These are phyloP conservation scores for Pygmarrhopalites habei DNA, from an alignment of 1,140 invertebrate species.

Conservation along the genomic window DNA sequence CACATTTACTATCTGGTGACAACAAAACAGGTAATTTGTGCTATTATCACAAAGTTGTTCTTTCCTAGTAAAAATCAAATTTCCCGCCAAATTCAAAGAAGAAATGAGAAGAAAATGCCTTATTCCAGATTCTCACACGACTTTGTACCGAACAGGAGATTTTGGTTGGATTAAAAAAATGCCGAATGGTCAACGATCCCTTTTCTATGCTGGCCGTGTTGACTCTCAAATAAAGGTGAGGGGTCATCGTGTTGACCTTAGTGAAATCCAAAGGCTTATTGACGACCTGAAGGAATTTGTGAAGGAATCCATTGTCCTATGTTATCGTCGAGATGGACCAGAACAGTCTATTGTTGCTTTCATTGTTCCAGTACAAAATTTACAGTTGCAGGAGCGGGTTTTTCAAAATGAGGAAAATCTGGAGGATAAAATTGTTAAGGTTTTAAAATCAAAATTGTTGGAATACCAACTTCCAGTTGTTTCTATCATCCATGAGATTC, in stretches of 20 bases:
- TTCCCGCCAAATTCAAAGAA: no score
- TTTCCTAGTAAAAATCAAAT: no score
- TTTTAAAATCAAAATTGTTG: constrained; percentile 49
- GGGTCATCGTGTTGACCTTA: constrained; percentile 72
- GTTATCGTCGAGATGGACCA: constrained; percentile 66
- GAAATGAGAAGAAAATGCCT: no score
- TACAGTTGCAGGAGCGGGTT: no score
- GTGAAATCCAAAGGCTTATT: constrained; percentile 64
- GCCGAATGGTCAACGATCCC: constrained; percentile 36
- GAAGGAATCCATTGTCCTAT: constrained; percentile 62
- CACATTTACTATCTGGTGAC: no score
- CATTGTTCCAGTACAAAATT: constrained; percentile 51
- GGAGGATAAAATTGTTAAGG: constrained; percentile 57
- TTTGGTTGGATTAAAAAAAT: constrained; percentile 67
- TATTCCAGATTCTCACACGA: no score
- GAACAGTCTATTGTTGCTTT: constrained; percentile 64
- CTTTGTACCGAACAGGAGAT: constrained; percentile 74
- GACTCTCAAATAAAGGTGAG: constrained; percentile 82
- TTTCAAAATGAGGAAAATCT: no score
- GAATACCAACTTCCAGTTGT: constrained; percentile 28
- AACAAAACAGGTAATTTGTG: no score
- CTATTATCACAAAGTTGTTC: no score
- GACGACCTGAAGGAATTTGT: constrained; percentile 53
- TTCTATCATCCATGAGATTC: constrained; percentile 58
- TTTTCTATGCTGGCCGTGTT: constrained; percentile 67